Conservation (phyloP, 2,888 invertebrate genomes). For the Lacanobia oleracea region DNA sequence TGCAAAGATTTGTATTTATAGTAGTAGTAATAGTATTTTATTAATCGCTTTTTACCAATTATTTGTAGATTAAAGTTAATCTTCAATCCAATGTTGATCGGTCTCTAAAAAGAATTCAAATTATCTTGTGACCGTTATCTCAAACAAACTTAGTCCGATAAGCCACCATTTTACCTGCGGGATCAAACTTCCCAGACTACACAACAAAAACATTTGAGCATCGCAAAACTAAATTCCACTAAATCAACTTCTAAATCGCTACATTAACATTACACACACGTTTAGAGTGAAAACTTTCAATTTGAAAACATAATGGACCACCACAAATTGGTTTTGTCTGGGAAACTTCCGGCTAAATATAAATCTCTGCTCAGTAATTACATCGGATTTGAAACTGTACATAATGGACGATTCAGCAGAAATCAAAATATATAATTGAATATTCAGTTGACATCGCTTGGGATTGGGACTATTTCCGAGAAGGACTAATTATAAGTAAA, state of each 20-base stretch:
- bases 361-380: constrained; percentile 12
- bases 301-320: constrained; percentile 21
- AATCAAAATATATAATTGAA: constrained; percentile 19
- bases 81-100: not conserved
- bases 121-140: constrained; percentile 2
- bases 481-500: constrained; percentile 22
- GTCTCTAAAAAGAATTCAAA: not conserved
- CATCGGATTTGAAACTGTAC: not conserved
- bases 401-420: not conserved
- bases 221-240: constrained; percentile 13
- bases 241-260: constrained; percentile 33
- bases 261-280: constrained; percentile 43
- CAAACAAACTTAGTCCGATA: not conserved
- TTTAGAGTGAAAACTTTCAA: constrained; percentile 35
- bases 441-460: constrained; percentile 20
- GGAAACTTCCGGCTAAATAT: constrained; percentile 26
- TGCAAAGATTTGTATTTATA: too few species aligned
- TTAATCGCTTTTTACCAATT: too few species aligned
- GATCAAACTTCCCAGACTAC: constrained; percentile 32
- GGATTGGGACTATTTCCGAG: not conserved
- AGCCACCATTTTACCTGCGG: constrained; percentile 7
- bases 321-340: constrained; percentile 28
- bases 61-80: not conserved
- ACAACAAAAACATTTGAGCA: constrained; percentile 33
- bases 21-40: too few species aligned